These are phyloP conservation scores for Pollenia angustigena DNA, from an alignment of 2,888 invertebrate genomes.

Conservation along the genomic window DNA sequence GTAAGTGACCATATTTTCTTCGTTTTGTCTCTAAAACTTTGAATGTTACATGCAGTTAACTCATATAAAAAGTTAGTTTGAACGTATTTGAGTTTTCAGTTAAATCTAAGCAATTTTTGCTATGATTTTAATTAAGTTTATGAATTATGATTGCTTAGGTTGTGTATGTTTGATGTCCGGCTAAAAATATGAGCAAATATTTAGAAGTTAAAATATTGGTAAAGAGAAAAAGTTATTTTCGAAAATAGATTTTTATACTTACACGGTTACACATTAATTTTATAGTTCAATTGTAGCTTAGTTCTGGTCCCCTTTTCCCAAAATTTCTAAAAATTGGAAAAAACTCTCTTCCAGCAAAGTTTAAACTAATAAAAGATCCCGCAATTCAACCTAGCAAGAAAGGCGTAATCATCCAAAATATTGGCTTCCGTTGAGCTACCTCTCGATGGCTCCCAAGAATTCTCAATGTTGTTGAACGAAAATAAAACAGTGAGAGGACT, in stretches of 20 bases:
- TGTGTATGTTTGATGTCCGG: slow-evolving; percentile 47
- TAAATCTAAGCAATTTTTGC: slow-evolving; percentile 77
- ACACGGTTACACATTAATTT: too few relatives aligned
- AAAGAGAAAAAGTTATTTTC: background rate
- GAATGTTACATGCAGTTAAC: background rate
- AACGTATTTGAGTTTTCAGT: slow-evolving; percentile 29
- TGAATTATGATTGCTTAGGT: slow-evolving; percentile 75
- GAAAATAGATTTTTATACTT: background rate
- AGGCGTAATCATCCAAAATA: too few relatives aligned
- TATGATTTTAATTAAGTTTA: slow-evolving; percentile 83
- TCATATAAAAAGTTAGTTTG: slow-evolving; percentile 15
- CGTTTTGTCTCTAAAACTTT: slow-evolving; percentile 7
- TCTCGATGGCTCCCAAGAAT: too few relatives aligned
- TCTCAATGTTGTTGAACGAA: too few relatives aligned
- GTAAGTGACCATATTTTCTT: slow-evolving; percentile 41
- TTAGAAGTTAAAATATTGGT: slow-evolving; percentile 29
- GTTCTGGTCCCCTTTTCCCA: too few relatives aligned
- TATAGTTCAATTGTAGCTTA: too few relatives aligned
- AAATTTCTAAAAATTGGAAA: too few relatives aligned
- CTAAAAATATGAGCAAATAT: slow-evolving; percentile 13
- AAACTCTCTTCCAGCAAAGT: too few relatives aligned
- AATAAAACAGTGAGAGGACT: too few relatives aligned
- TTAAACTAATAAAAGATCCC: too few relatives aligned
- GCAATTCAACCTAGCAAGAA: too few relatives aligned
- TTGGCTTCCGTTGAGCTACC: too few relatives aligned